These are phyloP conservation scores for Chlorops oryzae DNA, from an alignment of 1,140 invertebrate genomes.

Conservation along the genomic window DNA sequence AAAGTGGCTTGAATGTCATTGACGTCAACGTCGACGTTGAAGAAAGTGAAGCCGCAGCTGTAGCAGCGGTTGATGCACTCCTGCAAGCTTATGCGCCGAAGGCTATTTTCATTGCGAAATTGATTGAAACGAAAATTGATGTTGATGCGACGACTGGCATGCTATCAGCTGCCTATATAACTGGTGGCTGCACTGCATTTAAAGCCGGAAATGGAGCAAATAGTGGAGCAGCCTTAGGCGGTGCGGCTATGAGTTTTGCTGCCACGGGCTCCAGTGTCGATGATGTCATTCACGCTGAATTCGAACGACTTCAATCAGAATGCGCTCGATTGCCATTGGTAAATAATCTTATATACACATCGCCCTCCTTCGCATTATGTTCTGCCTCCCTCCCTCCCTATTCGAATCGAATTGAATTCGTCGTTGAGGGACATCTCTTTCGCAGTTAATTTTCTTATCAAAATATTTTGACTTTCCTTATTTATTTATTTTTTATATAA, in stretches of 20 bases:
- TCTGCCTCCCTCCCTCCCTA: no score
- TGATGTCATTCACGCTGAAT: background rate
- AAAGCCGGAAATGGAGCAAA: background rate
- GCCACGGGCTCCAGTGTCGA: no score
- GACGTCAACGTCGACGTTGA: background rate
- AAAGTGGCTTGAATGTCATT: no score
- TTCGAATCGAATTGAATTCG: no score
- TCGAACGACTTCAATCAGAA: no score
- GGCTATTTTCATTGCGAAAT: constrained; percentile 43
- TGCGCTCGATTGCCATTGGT: no score
- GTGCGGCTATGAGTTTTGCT: background rate
- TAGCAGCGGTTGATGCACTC: background rate
- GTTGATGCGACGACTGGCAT: constrained; percentile 13
- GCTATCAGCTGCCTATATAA: constrained; percentile 1
- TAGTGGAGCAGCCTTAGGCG: background rate
- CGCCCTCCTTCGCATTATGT: no score
- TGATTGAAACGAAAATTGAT: constrained; percentile 46
- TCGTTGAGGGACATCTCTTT: no score
- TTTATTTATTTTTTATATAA: background rate
- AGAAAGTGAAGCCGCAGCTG: background rate
- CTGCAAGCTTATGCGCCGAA: constrained; percentile 24
- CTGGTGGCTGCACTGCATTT: background rate
- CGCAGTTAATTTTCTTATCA: no score
- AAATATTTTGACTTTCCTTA: constrained; percentile 4
- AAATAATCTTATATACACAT: no score